Base-by-base conservation (phyloP, 2,113 vertebrate genomes). In the Chloropsis cyanopogon region DNA sequence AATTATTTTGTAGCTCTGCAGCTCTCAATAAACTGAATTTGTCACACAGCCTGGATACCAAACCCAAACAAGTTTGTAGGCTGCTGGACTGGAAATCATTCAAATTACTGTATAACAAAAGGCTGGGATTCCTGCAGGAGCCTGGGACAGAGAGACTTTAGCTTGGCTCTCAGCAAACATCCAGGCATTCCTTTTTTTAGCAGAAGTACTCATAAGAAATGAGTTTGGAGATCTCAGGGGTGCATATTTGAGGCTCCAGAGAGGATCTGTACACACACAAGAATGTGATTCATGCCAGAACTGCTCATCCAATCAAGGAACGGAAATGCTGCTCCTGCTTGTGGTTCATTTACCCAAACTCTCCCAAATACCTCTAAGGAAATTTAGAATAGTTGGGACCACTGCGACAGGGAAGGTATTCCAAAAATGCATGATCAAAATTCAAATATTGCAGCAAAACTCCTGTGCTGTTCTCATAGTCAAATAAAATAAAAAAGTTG, bases 331-430 rank as follows among this genome's bases (percentile, higher is more conserved):
- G 41, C 83, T 83, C 56, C 86, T 96, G 91, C 41, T 94, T 94
- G 92, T 83, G 95, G 96, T 86, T 90, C 95, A 84, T 96, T 97
- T 93, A 93, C 46, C 76, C 92, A 94, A 93, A 92, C 0, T 82
- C 72, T 95, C 94, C 77, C 2, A 2, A 92, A 78, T 49, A 28
- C 83, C 56, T 0, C 76, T 88, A 64, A 41, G 86, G 93, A 97
- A 95, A 95, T 96, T 96, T n/a, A 86, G 92, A 96, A 97, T 96
- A 95, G 60, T 35, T 97, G 80, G 49, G 93, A 90, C 77, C 76
- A 57, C 60, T 88, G 50, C 0, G 1, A 42, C 53, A 84, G 69
- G 35, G 80, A 83, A 96, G 93, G 90, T 59, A 94, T 93, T 81
- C 83, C 8, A 96, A 88, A 94, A 95, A 97, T 93, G 88, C 77